Evolutionary conservation across 1,140 invertebrate genomes (phyloP).

Genomic region (Leptinotarsa defecta): DNA sequence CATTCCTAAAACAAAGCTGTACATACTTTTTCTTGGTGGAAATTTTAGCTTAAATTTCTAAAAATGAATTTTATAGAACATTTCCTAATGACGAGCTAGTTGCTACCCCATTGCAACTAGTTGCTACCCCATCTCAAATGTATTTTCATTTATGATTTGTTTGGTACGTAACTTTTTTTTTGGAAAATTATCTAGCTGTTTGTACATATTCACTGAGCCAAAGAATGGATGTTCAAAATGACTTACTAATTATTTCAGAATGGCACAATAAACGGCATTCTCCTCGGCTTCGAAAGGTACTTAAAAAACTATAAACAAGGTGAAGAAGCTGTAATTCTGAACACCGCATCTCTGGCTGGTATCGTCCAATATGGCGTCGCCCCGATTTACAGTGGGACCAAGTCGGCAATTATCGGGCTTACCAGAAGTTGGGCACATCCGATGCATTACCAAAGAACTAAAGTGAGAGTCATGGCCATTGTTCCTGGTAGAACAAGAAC

Average conservation of each 20-base stretch:
- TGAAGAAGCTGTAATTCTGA: constrained; percentile 40
- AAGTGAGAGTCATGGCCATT: constrained; percentile 48
- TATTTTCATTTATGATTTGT: too few relatives aligned
- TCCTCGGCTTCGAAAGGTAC: constrained; percentile 40
- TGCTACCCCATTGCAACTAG: too few relatives aligned
- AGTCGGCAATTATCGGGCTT: constrained; percentile 39
- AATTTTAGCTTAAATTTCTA: too few relatives aligned
- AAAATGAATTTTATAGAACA: too few relatives aligned
- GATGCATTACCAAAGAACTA: constrained; percentile 41
- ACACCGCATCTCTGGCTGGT: constrained; percentile 41
- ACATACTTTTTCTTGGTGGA: accelerated
- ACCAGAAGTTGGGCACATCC: constrained; percentile 32
- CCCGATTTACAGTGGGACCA: constrained; percentile 43
- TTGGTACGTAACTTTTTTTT: too few relatives aligned
- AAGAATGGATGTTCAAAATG: too few relatives aligned
- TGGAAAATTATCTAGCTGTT: too few relatives aligned
- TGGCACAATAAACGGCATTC: constrained; percentile 37
- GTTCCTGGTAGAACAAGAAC: constrained; percentile 51
- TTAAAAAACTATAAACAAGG: constrained; percentile 36
- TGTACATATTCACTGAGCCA: too few relatives aligned
- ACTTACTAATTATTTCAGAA: constrained; percentile 32
- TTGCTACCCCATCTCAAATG: too few relatives aligned
- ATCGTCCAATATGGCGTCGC: constrained; percentile 23
- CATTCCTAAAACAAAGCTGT: too few relatives aligned
- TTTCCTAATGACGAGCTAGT: too few relatives aligned